Evolutionary conservation across 2,113 vertebrate species (phyloP), one percentile per base, ranked within the genome.

Genomic region (Proteles cristata): DNA sequence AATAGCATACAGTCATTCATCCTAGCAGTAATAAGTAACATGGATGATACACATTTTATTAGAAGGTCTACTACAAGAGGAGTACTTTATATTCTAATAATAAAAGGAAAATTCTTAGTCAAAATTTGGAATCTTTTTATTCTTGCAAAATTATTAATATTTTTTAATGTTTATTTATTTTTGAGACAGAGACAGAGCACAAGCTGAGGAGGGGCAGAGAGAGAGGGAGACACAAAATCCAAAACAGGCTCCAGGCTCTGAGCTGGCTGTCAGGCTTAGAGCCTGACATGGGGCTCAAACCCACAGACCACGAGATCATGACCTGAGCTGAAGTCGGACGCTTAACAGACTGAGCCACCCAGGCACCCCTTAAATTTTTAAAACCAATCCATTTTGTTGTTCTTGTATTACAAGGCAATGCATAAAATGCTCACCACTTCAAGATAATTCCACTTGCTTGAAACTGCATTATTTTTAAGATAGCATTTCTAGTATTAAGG

Each of bases 61-160:
- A 80, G 48, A 90, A 89, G 77, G 69, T 79, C 61, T 45, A 80
- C 8, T 71, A 8, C 4, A 90, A 45, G 17, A 86, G 19, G 19
- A 6, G 4, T 81, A 77, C 28, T 69, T 48, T 86, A 23, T 23
- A 81, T 77, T 35, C 43, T 48, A 71, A 68, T 68, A 82, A 80
- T 19, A 83, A 93, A 92, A 94, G 25, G 3, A 66, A 85, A 97
- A 94, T 90, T 82, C 26, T 87, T 23, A 95, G 7, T 26, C 39
- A 58, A 90, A 90, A 89, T 14, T 55, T 96, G 19, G 8, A 69
- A 69, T 63, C 11, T 68, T 88, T 91, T 73, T 15, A 71, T 83
- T 77, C 19, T 55, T 85, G 5, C 2, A 81, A 82, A 97, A 94
- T 66, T 53, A 96, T 43, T 88, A 39, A 39, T 39, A n/a, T 39